Conservation (phyloP, 2,888 invertebrate genomes). For the Epinotia ramella region DNA sequence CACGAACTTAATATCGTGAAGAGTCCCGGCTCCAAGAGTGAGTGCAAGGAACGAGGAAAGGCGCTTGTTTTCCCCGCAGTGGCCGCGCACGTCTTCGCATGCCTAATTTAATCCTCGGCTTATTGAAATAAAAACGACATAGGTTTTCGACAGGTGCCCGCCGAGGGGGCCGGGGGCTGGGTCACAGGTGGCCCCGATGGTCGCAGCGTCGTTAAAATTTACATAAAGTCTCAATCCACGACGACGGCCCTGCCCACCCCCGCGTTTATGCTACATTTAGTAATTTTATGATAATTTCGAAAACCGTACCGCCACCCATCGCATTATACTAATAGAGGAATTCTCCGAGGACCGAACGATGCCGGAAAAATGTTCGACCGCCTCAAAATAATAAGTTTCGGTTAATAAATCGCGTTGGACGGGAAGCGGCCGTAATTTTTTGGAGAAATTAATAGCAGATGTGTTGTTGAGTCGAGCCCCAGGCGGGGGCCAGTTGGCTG, state of each 20-base stretch:
- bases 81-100: constrained; percentile 69
- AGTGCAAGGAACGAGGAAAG: constrained; percentile 62
- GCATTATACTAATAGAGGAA: constrained; percentile 85
- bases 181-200: constrained; percentile 84
- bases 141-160: constrained; percentile 84
- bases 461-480: constrained; percentile 76
- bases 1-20: constrained; percentile 45
- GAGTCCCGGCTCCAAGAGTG: constrained; percentile 51
- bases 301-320: constrained; percentile 85
- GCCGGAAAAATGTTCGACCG: constrained; percentile 73
- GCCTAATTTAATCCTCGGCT: constrained; percentile 84
- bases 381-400: constrained; percentile 81
- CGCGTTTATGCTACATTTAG: constrained; percentile 85
- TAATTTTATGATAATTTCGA: constrained; percentile 86
- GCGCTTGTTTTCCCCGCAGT: constrained; percentile 53
- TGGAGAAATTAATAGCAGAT: constrained; percentile 82
- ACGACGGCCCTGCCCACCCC: constrained; percentile 80
- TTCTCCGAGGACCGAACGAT: constrained; percentile 66
- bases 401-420: constrained; percentile 79
- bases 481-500: constrained; percentile 68
- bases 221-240: constrained; percentile 86
- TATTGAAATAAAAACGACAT: constrained; percentile 85
- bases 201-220: constrained; percentile 86
- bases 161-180: constrained; percentile 66
- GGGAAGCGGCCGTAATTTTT: constrained; percentile 77